These are phyloP conservation scores for Tachystola acroxantha DNA, from an alignment of 2,888 invertebrate genomes.

Conservation along the genomic window DNA sequence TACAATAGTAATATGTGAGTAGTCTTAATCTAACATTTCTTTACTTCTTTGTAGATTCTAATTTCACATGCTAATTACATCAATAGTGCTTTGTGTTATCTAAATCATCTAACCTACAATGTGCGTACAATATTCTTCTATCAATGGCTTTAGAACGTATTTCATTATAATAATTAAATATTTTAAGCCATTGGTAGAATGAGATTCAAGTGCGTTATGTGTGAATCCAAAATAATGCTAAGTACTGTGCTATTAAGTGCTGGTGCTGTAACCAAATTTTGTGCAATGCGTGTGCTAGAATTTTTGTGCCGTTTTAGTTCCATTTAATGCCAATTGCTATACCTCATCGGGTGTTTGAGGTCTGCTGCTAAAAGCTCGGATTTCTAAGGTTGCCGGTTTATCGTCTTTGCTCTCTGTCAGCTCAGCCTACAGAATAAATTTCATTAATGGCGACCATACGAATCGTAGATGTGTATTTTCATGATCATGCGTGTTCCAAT, in stretches of 20 bases:
- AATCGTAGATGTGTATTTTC: slow-evolving; percentile 15
- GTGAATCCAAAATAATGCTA: background rate
- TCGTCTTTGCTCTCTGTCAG: slow-evolving; percentile 49
- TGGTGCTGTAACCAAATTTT: background rate
- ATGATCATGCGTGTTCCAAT: no score
- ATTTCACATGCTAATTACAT: background rate
- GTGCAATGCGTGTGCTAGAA: slow-evolving; percentile 4
- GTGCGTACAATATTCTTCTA: background rate
- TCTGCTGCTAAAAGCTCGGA: slow-evolving; percentile 56
- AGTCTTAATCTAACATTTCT: background rate
- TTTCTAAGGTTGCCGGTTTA: slow-evolving; percentile 54
- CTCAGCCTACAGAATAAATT: slow-evolving; percentile 68
- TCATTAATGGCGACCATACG: slow-evolving; percentile 62
- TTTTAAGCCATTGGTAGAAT: slow-evolving; percentile 1
- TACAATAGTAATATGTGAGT: background rate
- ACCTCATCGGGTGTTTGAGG: slow-evolving; percentile 61
- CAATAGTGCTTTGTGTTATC: background rate
- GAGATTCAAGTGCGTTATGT: background rate
- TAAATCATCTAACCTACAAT: background rate
- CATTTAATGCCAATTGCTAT: slow-evolving; percentile 40
- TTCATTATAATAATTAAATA: background rate
- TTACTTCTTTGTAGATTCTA: background rate
- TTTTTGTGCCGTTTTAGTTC: slow-evolving; percentile 15
- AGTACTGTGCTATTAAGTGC: slow-evolving; percentile 2
- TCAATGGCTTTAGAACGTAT: background rate